Conservation (phyloP, 2,113 vertebrate genomes). For the Pseudonaja textilis region DNA sequence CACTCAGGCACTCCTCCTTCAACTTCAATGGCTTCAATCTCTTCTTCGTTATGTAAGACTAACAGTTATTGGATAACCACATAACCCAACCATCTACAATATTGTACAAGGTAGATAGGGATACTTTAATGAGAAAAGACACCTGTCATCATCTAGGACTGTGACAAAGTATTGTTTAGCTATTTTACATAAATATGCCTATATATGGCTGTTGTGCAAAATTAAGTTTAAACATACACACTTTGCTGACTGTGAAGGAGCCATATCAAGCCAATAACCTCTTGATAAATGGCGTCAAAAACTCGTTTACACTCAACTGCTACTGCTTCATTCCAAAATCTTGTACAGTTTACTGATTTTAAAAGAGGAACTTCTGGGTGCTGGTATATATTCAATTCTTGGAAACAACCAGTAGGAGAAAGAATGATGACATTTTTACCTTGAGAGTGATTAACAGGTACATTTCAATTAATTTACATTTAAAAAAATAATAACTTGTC, state of each 20-base stretch:
- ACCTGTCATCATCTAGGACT: background rate
- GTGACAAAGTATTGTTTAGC: background rate
- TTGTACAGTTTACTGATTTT: background rate
- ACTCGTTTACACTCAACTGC: conserved; percentile 23
- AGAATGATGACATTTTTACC: conserved; percentile 32
- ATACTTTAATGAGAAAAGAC: background rate
- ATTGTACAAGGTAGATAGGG: background rate
- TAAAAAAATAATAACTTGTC: conserved; percentile 27
- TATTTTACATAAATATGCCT: background rate
- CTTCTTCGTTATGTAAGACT: background rate
- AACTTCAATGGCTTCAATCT: background rate
- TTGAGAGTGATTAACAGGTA: conserved; percentile 16
- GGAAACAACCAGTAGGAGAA: conserved; percentile 29
- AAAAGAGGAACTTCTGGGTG: conserved; percentile 27
- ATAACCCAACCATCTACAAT: background rate
- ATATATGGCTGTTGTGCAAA: background rate
- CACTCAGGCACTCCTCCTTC: background rate
- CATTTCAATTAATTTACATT: conserved; percentile 47
- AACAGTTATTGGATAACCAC: background rate
- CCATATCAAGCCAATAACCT: background rate
- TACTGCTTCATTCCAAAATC: conserved; percentile 7
- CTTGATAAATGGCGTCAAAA: background rate
- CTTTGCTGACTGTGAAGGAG: background rate
- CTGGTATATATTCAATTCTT: conserved; percentile 33
- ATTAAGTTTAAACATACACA: background rate